Evolutionary conservation across 35 echinoderm and acorn worm genomes (phyloP).

Genomic region (Ophioderma brevispina): DNA sequence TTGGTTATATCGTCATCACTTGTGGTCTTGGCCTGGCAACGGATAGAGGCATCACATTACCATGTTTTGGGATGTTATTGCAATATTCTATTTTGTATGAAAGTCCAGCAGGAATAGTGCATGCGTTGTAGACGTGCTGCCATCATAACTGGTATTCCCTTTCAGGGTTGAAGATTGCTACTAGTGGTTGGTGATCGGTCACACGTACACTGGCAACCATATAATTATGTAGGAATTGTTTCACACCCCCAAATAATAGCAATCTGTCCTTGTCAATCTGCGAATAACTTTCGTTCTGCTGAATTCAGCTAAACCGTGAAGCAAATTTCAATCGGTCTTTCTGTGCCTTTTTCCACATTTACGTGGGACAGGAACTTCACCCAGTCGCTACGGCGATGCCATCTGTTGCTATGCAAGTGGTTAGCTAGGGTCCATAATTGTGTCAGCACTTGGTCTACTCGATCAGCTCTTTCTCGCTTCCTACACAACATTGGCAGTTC

Average conservation of each 20-base stretch:
- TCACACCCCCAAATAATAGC: constrained; percentile 55
- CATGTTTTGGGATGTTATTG: background rate
- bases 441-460: constrained; percentile 25
- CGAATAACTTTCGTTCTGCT: constrained; percentile 68
- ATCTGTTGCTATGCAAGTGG: constrained; percentile 45
- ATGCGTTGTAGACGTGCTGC: constrained; percentile 60
- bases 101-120: constrained; percentile 43
- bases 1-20: background rate
- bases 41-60: constrained; percentile 48
- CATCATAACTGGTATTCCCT: constrained; percentile 49
- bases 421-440: constrained; percentile 48
- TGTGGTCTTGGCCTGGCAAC: constrained; percentile 37
- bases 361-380: constrained; percentile 55
- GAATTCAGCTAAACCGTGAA: constrained; percentile 30
- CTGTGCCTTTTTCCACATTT: constrained; percentile 49
- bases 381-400: constrained; percentile 51
- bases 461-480: constrained; percentile 39
- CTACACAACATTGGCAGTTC: constrained; percentile 38
- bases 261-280: constrained; percentile 74
- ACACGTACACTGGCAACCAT: constrained; percentile 56
- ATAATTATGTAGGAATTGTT: constrained; percentile 67
- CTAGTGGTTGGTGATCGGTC: constrained; percentile 79
- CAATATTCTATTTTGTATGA: no score
- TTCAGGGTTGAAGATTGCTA: constrained; percentile 44
- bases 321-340: constrained; percentile 58